These are phyloP conservation scores for Pseudomugil tenellus DNA, from an alignment of 2,797 vertebrate species.

Conservation along the genomic window DNA sequence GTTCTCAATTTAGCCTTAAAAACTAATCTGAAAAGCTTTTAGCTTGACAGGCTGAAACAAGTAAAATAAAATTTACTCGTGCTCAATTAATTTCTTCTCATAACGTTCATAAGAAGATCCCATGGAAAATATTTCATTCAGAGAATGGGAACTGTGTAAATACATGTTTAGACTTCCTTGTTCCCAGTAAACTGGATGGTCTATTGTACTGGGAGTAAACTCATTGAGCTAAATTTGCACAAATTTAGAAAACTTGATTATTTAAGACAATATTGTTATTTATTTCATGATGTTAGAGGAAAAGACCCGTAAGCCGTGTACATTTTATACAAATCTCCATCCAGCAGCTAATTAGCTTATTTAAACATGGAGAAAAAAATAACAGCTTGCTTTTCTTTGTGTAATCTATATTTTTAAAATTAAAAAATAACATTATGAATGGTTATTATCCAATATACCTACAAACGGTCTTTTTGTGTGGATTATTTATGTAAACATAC, in stretches of 20 bases:
- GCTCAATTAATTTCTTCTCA: conserved; percentile 1
- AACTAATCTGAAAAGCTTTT: conserved; percentile 20
- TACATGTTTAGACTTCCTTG: not conserved
- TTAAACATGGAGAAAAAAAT: conserved; percentile 2
- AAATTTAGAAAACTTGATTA: conserved; percentile 9
- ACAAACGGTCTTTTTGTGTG: not conserved
- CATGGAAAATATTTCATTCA: conserved; percentile 6
- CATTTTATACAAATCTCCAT: not conserved
- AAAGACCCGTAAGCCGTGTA: conserved; percentile 9
- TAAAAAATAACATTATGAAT: not conserved
- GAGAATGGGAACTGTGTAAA: not conserved
- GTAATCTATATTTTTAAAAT: not conserved
- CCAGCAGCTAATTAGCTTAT: conserved; percentile 1
- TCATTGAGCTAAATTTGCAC: not conserved
- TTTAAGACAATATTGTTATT: conserved; percentile 4
- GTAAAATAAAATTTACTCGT: not conserved
- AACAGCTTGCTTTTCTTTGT: not conserved
- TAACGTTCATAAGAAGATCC: conserved; percentile 12
- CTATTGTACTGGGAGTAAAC: not conserved
- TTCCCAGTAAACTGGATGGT: conserved; percentile 1
- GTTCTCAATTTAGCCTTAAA: conserved; percentile 16
- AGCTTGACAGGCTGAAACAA: conserved; percentile 9
- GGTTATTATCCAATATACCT: not conserved
- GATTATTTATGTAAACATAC: not conserved
- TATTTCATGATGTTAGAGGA: not conserved